phyloP scores from a whole-genome alignment of 2,888 invertebrate genomes.

The Andrena praecox region DNA sequence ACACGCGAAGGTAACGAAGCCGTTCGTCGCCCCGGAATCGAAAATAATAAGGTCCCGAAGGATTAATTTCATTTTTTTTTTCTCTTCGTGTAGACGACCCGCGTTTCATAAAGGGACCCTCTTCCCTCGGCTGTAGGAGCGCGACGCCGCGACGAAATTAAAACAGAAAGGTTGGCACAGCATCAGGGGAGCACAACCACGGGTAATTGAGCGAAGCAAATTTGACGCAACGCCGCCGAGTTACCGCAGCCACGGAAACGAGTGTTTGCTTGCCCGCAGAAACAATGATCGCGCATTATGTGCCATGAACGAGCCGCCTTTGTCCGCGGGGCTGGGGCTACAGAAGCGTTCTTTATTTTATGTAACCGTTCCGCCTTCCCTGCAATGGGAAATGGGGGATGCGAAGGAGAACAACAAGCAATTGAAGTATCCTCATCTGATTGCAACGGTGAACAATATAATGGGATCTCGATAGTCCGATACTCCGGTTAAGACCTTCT shows the following conservation, averaged over 20 bases:
- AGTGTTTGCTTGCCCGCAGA: slow-evolving; percentile 34
- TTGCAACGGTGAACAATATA: too few species aligned
- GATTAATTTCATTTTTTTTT: slow-evolving; percentile 52
- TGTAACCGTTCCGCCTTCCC: not conserved
- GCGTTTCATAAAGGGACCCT: slow-evolving; percentile 39
- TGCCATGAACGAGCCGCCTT: slow-evolving; percentile 37
- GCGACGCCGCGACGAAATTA: slow-evolving; percentile 62
- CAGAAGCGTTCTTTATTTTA: not conserved
- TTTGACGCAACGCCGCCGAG: slow-evolving; percentile 58
- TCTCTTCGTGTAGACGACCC: slow-evolving; percentile 24
- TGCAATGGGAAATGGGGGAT: not conserved
- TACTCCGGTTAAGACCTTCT: too few species aligned
- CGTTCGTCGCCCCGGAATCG: slow-evolving; percentile 31
- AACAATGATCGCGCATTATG: slow-evolving; percentile 62
- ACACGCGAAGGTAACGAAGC: slow-evolving; percentile 7
- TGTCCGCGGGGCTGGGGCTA: slow-evolving; percentile 14
- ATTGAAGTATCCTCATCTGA: not conserved
- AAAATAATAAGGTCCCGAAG: slow-evolving; percentile 50
- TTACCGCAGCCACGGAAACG: slow-evolving; percentile 36
- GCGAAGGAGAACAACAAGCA: not conserved
- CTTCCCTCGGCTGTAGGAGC: slow-evolving; percentile 16
- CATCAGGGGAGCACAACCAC: slow-evolving; percentile 63
- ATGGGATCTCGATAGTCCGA: too few species aligned
- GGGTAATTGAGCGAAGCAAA: slow-evolving; percentile 68
- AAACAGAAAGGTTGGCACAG: slow-evolving; percentile 61